Evolutionary conservation across 30 jellyfish, hydroid and myxozoan species (phyloP).

Genomic region (Aurelia sp.): DNA sequence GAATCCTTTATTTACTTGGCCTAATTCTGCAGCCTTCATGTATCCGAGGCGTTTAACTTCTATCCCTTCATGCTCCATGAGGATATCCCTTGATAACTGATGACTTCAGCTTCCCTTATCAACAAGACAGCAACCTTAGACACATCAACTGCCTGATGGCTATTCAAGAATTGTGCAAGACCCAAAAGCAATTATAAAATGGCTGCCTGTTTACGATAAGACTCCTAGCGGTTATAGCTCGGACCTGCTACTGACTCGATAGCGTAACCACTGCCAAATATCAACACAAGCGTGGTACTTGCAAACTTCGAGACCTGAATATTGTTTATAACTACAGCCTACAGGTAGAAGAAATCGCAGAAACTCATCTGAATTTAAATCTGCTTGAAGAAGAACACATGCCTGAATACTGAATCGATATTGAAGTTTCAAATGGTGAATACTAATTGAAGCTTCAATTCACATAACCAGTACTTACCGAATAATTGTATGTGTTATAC

Average conservation of each 20-base stretch:
- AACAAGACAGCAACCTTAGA: neutral
- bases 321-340: slow-evolving; percentile 14
- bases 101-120: neutral
- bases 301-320: no score
- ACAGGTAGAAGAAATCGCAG: slow-evolving; percentile 42
- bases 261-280: neutral
- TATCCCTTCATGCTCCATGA: neutral
- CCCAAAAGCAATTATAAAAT: neutral
- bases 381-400: slow-evolving; percentile 8
- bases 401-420: slow-evolving; percentile 40
- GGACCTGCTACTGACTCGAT: neutral
- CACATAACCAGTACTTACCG: slow-evolving; percentile 62
- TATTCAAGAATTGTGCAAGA: neutral
- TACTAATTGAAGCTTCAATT: slow-evolving; percentile 32
- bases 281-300: neutral
- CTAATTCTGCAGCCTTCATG: slow-evolving; percentile 43
- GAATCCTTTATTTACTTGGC: slow-evolving; percentile 66
- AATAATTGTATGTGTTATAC: slow-evolving; percentile 63
- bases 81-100: no score
- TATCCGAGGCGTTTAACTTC: slow-evolving; percentile 27
- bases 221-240: neutral
- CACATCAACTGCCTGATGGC: neutral
- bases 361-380: neutral
- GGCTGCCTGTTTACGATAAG: neutral
- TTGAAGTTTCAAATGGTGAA: slow-evolving; percentile 22